Evolutionary conservation across 2,113 vertebrate species (phyloP).

Genomic region (Promerops cafer): DNA sequence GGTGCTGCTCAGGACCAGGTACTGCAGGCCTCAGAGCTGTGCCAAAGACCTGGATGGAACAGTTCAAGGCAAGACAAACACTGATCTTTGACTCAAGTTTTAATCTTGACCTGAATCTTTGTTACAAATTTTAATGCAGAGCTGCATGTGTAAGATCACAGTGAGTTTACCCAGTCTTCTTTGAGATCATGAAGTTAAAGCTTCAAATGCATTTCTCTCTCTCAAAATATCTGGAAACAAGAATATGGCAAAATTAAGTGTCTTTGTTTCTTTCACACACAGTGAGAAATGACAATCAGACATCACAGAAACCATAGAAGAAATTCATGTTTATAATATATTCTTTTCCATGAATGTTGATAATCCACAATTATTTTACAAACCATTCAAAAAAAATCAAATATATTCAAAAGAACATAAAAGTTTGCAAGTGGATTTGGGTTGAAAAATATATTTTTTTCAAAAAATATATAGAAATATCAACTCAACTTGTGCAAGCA

Average conservation of each 20-base stretch:
- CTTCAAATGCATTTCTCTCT: background rate
- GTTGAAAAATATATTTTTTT: background rate
- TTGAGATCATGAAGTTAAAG: background rate
- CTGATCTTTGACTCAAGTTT: background rate
- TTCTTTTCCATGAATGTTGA: background rate
- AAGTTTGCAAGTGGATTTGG: background rate
- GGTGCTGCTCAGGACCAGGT: background rate
- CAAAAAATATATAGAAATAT: background rate
- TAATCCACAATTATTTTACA: background rate
- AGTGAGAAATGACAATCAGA: background rate
- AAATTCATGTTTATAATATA: background rate
- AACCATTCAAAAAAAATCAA: background rate
- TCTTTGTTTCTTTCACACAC: background rate
- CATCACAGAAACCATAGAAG: background rate
- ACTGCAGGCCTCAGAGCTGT: background rate
- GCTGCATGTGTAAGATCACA: background rate
- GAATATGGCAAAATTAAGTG: background rate
- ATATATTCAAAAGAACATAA: background rate
- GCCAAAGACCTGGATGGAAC: background rate
- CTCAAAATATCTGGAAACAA: background rate
- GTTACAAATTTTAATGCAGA: background rate
- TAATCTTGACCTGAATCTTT: background rate
- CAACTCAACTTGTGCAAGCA: background rate
- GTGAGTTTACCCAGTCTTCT: background rate
- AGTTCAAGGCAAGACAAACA: background rate